A percentile compares a stretch with the other conserved stretches of the same genome.
phyloP scores from a whole-genome alignment of 1,140 invertebrate species.

The Cephus cinctus region DNA sequence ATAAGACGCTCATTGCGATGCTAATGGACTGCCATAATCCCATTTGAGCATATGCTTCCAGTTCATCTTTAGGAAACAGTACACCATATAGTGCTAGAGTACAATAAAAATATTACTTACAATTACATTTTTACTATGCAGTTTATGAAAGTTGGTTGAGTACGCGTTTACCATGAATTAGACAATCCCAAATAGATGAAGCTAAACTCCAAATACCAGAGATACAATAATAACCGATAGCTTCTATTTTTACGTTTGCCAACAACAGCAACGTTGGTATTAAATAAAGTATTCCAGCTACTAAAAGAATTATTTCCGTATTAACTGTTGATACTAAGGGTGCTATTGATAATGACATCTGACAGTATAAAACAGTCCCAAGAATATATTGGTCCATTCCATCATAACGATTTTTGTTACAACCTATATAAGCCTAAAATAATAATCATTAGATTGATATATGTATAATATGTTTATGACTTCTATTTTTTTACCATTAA shows the following conservation, averaged over 20 bases:
- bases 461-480: too few relatives aligned
- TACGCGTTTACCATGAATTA: constrained; percentile 13
- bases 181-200: constrained; percentile 11
- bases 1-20: not conserved
- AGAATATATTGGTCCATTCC: constrained; percentile 7
- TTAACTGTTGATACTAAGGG: constrained; percentile 3
- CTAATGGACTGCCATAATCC: constrained; percentile 11
- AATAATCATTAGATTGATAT: not conserved
- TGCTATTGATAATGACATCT: constrained; percentile 6
- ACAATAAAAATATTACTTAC: not conserved
- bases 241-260: not conserved
- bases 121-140: not conserved
- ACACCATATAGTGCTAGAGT: constrained; percentile 8
- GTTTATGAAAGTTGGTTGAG: too few relatives aligned
- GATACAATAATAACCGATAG: constrained; percentile 10
- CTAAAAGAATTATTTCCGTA: constrained; percentile 1
- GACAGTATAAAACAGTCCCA: constrained; percentile 2
- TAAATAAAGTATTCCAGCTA: constrained; percentile 3
- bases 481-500: constrained; percentile 3
- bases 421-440: constrained; percentile 11
- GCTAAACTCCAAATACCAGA: constrained; percentile 9
- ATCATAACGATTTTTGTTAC: not conserved
- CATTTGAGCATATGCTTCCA: constrained; percentile 10
- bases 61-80: constrained; percentile 8
- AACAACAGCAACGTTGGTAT: constrained; percentile 3